Evolutionary conservation across 2,888 invertebrate genomes (phyloP).

Genomic region (Amphipoea lucens): DNA sequence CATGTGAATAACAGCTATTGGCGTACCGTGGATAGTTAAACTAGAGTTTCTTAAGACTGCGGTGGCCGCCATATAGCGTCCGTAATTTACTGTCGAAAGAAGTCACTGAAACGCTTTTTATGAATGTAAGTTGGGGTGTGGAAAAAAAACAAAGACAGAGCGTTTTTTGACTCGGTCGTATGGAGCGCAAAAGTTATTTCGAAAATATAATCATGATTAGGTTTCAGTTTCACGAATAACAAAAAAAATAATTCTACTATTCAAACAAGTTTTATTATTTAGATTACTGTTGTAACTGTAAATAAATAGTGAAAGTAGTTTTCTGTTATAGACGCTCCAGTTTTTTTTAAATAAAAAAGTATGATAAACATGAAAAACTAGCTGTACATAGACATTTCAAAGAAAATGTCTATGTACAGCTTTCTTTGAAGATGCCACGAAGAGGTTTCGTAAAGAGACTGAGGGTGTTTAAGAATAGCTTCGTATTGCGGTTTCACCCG

Average conservation of each 20-base stretch:
- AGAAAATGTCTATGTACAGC: no score
- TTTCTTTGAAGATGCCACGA: not conserved
- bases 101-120: not conserved
- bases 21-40: not conserved
- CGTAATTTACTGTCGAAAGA: not conserved
- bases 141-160: no score
- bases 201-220: constrained; percentile 2
- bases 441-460: not conserved
- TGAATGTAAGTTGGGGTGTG: not conserved
- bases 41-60: no score
- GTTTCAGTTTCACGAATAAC: constrained; percentile 12
- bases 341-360: not conserved
- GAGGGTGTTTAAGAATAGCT: no score
- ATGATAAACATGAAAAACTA: not conserved
- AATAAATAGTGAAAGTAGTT: not conserved
- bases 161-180: not conserved
- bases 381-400: not conserved
- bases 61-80: not conserved
- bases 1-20: not conserved
- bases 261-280: constrained; percentile 12
- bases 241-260: not conserved
- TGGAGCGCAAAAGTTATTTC: not conserved
- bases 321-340: not conserved
- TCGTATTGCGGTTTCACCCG: no score
- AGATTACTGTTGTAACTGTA: not conserved